phyloP scores from a whole-genome alignment of 2,888 invertebrate species.

The Nysson spinosus region DNA sequence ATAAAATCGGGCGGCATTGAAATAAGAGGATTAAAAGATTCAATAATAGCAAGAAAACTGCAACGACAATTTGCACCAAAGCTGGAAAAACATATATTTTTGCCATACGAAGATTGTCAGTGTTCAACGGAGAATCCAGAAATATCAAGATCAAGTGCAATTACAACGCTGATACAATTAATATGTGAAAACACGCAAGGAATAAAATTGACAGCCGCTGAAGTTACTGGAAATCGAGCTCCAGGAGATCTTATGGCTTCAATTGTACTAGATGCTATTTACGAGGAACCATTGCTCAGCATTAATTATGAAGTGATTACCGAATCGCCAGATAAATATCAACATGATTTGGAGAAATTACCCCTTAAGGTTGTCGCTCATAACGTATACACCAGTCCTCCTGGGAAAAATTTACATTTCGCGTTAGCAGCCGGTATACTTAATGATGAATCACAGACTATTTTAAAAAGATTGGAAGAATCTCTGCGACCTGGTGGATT shows the following conservation, averaged over 20 bases:
- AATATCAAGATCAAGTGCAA: conserved; percentile 82
- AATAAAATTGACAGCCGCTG: conserved; percentile 85
- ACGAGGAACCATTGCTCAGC: conserved; percentile 84
- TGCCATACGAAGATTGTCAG: conserved; percentile 84
- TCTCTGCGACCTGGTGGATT: conserved; percentile 85
- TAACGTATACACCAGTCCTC: conserved; percentile 80
- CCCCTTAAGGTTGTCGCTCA: conserved; percentile 83
- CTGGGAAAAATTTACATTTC: conserved; percentile 85
- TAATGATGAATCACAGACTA: conserved; percentile 78
- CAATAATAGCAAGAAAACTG: conserved; percentile 91
- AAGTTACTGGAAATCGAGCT: conserved; percentile 83
- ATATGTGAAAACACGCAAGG: conserved; percentile 87
- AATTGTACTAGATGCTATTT: conserved; percentile 81
- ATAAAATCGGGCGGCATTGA: conserved; percentile 91
- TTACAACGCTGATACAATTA: conserved; percentile 85
- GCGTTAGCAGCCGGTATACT: conserved; percentile 84
- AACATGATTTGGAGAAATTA: conserved; percentile 80
- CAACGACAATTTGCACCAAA: conserved; percentile 88
- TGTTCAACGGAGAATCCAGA: conserved; percentile 80
- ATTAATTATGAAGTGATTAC: conserved; percentile 82
- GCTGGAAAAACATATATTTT: conserved; percentile 89
- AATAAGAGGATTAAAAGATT: conserved; percentile 92
- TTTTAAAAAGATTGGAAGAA: conserved; percentile 80
- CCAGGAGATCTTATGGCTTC: conserved; percentile 84
- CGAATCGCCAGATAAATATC: conserved; percentile 80